Base-by-base conservation (phyloP, 2,797 vertebrate genomes). In the Periophthalmus magnuspinnatus region DNA sequence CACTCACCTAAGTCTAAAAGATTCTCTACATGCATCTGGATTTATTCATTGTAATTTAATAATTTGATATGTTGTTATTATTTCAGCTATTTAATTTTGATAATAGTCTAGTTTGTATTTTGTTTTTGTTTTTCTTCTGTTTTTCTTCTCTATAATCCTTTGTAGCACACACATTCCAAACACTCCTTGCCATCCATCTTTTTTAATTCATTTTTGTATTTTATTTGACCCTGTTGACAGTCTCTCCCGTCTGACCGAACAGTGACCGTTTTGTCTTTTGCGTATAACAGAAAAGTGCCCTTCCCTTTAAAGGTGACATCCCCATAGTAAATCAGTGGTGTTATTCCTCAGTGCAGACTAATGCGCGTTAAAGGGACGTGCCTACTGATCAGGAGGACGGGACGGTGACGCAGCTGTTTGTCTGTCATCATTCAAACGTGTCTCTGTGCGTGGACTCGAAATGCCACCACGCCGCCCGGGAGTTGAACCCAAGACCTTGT, bases 281-380 rank as follows among this genome's bases (percentile, higher is more conserved):
- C 11, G 41, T 60, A 28, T 5, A 8, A 67, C 16, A 7, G 62
- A 56, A 55, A 65, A 48, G 6, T 19, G n/a, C 8, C 38, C 55
- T 55, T 24, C 48, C 52, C 14, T 62, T 65, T 34, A 64, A 38
- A 64, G 55, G 56, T 72, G 71, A 61, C 55, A 16, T 59, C 67
- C 57, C 34, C 47, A 21, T 9, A 52, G n/a, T 68, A 36, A 61
- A 61, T 72, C 24, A 47, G 6, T 36, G 36, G 22, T 10, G 34
- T 62, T 64, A 75, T 56, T 62, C 68, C 71, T 36, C 17, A n/a
- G 19, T 10, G 58, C 11, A 19, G 54, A 36, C 58, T 17, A 72
- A 17, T 24, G 47, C 33, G 63, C 41, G 13, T 59, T 74, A 65
- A 69, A 72, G 57, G 34, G 34, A 59, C 38, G 54, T 55, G 50